These are phyloP conservation scores for Ceratotherium simum DNA, from an alignment of 2,113 vertebrate species.

Conservation along the genomic window DNA sequence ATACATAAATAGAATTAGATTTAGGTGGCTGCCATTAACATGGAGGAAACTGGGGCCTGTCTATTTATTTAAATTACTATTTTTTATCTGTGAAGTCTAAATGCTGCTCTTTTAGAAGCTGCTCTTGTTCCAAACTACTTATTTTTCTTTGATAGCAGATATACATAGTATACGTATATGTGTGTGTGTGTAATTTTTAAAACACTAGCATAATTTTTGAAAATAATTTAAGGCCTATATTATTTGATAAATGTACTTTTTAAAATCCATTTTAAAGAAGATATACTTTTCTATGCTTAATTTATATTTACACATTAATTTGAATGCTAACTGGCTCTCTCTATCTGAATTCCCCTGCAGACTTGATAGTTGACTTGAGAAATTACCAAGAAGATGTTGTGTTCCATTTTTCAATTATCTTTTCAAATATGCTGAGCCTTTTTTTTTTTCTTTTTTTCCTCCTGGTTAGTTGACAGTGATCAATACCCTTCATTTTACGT, in stretches of 20 bases:
- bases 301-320: background rate
- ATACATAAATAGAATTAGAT: background rate
- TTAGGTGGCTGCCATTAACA: background rate
- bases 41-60: background rate
- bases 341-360: constrained; percentile 1
- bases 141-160: background rate
- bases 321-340: constrained; percentile 19
- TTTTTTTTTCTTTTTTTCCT: background rate
- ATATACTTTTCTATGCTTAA: background rate
- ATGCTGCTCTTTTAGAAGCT: background rate
- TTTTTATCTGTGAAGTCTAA: background rate
- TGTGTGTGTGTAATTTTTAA: background rate
- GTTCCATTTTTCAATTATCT: constrained; percentile 55
- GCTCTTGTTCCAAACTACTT: background rate
- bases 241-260: background rate
- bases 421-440: constrained; percentile 40
- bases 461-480: constrained; percentile 50
- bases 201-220: background rate
- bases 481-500: constrained; percentile 67
- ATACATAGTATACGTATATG: background rate
- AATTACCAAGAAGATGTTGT: constrained; percentile 51
- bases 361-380: constrained; percentile 29
- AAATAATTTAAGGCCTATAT: background rate
- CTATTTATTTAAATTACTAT: background rate
- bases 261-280: background rate